Evolutionary conservation across 2,888 invertebrate genomes (phyloP).

Genomic region (Diaprepes abbreviatus): DNA sequence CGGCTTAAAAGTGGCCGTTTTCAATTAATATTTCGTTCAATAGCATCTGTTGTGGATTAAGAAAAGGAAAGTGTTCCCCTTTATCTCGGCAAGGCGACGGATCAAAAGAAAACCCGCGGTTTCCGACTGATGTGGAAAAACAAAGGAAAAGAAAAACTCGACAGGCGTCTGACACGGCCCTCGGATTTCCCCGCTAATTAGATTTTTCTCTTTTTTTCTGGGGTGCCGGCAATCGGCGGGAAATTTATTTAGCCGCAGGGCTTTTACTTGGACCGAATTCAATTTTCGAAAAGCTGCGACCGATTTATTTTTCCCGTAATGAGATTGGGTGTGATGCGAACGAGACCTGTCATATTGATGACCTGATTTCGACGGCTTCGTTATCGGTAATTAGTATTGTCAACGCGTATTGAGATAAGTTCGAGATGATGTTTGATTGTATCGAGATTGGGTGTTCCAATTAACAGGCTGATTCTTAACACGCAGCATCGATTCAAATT

Average conservation of each 20-base stretch:
- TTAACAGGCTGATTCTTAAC: background rate
- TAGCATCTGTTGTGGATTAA: slow-evolving; percentile 7
- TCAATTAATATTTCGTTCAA: slow-evolving; percentile 1
- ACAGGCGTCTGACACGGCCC: slow-evolving; percentile 11
- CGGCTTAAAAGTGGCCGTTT: background rate
- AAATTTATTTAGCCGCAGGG: slow-evolving; percentile 26
- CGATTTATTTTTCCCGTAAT: slow-evolving; percentile 15
- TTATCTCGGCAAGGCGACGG: background rate
- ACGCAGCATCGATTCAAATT: background rate
- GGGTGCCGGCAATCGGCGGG: slow-evolving; percentile 20
- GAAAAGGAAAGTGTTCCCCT: slow-evolving; percentile 7
- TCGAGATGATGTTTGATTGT: background rate
- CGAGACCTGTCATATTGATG: slow-evolving; percentile 12
- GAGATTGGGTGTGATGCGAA: slow-evolving; percentile 11
- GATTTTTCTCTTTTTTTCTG: slow-evolving; percentile 20
- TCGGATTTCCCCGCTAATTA: slow-evolving; percentile 28
- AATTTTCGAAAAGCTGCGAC: slow-evolving; percentile 20
- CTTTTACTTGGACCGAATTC: slow-evolving; percentile 13
- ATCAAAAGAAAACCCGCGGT: slow-evolving; percentile 22
- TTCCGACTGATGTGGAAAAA: slow-evolving; percentile 18
- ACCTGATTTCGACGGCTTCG: slow-evolving; percentile 5
- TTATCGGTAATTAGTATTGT: slow-evolving; percentile 15
- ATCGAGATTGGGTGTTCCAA: background rate
- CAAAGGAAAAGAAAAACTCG: slow-evolving; percentile 17
- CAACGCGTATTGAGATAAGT: slow-evolving; percentile 1